These are phyloP conservation scores for Trypoxylon attenuatum DNA, from an alignment of 2,888 invertebrate genomes.

Conservation along the genomic window DNA sequence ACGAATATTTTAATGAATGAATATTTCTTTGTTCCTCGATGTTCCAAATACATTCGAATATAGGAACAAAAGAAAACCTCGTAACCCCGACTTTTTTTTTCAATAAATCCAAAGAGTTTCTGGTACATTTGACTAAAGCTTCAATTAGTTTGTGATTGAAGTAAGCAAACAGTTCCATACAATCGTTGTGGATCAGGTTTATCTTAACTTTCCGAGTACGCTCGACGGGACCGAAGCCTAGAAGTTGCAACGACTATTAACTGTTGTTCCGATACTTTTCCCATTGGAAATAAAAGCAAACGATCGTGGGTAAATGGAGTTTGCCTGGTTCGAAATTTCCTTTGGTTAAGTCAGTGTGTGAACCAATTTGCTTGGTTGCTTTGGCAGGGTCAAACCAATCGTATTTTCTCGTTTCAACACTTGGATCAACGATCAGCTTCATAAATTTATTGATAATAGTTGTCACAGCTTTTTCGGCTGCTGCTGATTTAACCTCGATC, in stretches of 20 bases:
- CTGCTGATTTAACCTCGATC: conserved; percentile 79
- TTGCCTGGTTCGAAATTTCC: conserved; percentile 78
- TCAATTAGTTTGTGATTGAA: conserved; percentile 86
- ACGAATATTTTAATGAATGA: neutral
- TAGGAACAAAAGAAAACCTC: conserved; percentile 50
- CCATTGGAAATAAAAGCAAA: neutral
- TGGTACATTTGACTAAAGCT: conserved; percentile 84
- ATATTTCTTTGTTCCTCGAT: neutral
- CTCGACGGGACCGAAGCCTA: conserved; percentile 81
- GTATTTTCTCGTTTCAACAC: conserved; percentile 78
- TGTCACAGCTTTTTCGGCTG: conserved; percentile 85
- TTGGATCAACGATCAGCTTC: conserved; percentile 78
- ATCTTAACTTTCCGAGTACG: conserved; percentile 79
- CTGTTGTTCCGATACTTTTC: neutral
- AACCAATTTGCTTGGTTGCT: conserved; percentile 79
- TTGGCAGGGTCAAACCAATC: conserved; percentile 81
- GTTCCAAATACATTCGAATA: neutral
- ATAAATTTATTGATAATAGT: conserved; percentile 87
- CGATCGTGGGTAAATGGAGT: too few species aligned
- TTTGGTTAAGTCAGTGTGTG: conserved; percentile 75
- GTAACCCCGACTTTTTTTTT: conserved; percentile 77
- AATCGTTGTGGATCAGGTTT: conserved; percentile 80
- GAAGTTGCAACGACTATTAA: neutral
- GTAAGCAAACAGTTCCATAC: conserved; percentile 87
- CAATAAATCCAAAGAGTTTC: conserved; percentile 83